Evolutionary conservation across 2,797 vertebrate species (phyloP).

Genomic region (Catamblyrhynchus diadema): DNA sequence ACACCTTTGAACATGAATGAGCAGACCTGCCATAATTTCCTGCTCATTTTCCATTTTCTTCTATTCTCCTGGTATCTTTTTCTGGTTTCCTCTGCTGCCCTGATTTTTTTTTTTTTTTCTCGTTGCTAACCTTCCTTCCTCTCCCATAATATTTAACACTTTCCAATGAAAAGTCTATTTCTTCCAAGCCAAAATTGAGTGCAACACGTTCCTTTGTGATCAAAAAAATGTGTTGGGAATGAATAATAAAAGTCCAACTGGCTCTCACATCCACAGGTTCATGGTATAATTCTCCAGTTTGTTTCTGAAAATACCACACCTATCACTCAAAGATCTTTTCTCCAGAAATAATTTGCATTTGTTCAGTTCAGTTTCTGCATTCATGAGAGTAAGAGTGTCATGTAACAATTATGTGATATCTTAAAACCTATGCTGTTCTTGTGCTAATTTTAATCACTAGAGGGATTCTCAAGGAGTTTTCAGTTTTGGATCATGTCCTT

Average conservation of each 20-base stretch:
- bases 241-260: background rate
- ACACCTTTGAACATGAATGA: background rate
- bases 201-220: background rate
- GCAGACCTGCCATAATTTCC: background rate
- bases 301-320: background rate
- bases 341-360: background rate
- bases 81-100: background rate
- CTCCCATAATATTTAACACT: background rate
- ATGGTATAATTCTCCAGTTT: background rate
- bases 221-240: background rate
- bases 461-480: background rate
- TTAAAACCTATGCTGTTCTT: background rate
- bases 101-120: background rate
- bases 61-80: background rate
- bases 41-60: background rate
- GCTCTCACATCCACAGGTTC: background rate
- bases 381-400: background rate
- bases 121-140: background rate
- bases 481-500: background rate
- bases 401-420: background rate
- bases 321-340: background rate
- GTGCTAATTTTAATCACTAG: background rate
- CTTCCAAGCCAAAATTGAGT: background rate
- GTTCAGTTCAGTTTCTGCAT: background rate
- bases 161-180: background rate